Percentiles rank a stretch among this genome's conserved stretches.
Conservation (phyloP, 2,797 vertebrate species). For the Myotis findleyi region DNA sequence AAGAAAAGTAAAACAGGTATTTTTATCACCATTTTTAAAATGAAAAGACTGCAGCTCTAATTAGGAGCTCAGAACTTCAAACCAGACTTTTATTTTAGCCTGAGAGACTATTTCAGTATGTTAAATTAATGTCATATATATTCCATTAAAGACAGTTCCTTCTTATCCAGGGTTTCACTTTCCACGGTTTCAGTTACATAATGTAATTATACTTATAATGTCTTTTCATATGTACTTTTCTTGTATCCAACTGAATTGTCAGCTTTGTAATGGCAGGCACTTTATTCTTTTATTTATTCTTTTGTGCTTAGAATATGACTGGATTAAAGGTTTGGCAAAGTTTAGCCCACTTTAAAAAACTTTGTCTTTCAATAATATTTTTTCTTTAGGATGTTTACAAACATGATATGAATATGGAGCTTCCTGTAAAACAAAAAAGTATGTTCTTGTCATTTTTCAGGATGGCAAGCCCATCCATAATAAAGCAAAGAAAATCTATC, state of each 20-base stretch:
- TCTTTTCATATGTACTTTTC: background rate
- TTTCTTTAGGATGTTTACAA: background rate
- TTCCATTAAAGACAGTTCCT: background rate
- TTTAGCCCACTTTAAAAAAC: background rate
- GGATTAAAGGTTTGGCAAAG: background rate
- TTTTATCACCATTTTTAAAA: conserved; percentile 41
- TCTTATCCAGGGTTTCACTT: background rate
- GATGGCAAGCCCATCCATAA: background rate
- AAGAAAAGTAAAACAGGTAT: background rate
- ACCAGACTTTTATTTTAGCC: background rate
- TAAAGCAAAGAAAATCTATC: background rate
- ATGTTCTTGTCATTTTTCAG: background rate
- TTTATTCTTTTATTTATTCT: background rate
- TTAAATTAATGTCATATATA: background rate
- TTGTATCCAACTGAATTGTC: background rate
- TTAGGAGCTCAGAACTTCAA: background rate
- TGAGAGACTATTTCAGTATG: background rate
- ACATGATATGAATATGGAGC: background rate
- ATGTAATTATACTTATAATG: background rate
- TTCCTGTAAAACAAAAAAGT: background rate
- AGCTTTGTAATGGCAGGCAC: background rate
- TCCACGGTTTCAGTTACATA: background rate
- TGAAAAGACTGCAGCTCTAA: background rate
- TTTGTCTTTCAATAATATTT: background rate
- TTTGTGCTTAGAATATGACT: background rate